Conservation (phyloP, 1,140 invertebrate genomes). For the Panulirus ornatus region DNA sequence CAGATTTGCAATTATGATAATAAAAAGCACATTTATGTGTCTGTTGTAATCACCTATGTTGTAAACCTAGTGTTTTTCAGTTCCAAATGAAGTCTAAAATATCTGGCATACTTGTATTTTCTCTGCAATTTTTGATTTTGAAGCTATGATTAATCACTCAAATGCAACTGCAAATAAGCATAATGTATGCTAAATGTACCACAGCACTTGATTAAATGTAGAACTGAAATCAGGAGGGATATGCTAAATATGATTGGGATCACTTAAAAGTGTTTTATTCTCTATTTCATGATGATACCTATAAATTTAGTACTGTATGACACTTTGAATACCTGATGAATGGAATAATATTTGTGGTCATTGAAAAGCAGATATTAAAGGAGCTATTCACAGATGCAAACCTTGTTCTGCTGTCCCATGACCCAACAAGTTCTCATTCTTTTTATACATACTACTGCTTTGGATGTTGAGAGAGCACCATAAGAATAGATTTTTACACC, state of each 20-base stretch:
- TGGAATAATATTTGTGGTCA: conserved; percentile 14
- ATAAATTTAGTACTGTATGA: conserved; percentile 18
- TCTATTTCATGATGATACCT: background rate
- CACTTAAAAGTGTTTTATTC: background rate
- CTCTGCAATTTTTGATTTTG: conserved; percentile 24
- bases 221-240: background rate
- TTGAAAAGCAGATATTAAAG: background rate
- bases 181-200: conserved; percentile 19
- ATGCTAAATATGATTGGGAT: conserved; percentile 16
- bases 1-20: too few species aligned
- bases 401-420: conserved; percentile 23
- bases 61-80: too few species aligned
- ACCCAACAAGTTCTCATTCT: conserved; percentile 21
- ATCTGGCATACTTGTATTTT: background rate
- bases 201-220: conserved; percentile 2
- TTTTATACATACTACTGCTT: conserved; percentile 32
- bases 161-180: conserved; percentile 24
- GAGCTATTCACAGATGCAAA: conserved; percentile 13
- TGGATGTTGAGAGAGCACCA: conserved; percentile 47
- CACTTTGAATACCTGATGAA: conserved; percentile 11
- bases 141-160: background rate
- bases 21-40: too few species aligned
- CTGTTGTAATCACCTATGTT: too few species aligned
- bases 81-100: background rate
- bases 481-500: conserved; percentile 41